phyloP scores from a whole-genome alignment of 1,140 invertebrate genomes.

The Drosophila funebris region DNA sequence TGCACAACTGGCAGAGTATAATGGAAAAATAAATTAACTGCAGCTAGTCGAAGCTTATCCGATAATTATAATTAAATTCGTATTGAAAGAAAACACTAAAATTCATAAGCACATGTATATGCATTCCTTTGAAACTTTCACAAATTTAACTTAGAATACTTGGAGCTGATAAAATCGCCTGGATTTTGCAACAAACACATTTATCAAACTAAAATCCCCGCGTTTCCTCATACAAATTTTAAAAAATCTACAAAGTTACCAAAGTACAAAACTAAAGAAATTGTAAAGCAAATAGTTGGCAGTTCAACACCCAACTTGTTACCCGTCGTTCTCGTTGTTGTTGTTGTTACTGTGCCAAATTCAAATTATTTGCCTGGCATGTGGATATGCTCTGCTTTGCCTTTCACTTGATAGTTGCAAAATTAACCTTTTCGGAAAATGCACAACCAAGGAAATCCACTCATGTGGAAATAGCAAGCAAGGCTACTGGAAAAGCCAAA shows the following conservation, averaged over 20 bases:
- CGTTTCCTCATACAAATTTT: constrained; percentile 8
- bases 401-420: constrained; percentile 68
- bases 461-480: constrained; percentile 52
- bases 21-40: constrained; percentile 27
- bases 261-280: not conserved
- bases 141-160: not conserved
- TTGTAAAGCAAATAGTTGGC: constrained; percentile 4
- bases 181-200: not conserved
- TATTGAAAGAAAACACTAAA: not conserved
- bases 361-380: constrained; percentile 34
- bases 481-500: constrained; percentile 14
- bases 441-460: constrained; percentile 50
- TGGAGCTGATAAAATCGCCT: constrained; percentile 16
- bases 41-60: not conserved
- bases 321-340: not conserved
- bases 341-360: constrained; percentile 9
- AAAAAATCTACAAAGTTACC: not conserved
- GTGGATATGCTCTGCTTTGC: constrained; percentile 31
- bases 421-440: constrained; percentile 74
- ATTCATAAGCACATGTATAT: not conserved
- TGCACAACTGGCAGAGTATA: constrained; percentile 21
- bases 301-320: constrained; percentile 7
- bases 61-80: constrained; percentile 4
- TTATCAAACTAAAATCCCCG: not conserved
- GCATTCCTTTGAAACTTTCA: not conserved